phyloP scores from a whole-genome alignment of 2,113 vertebrate genomes.

The Tragelaphus buxtoni region DNA sequence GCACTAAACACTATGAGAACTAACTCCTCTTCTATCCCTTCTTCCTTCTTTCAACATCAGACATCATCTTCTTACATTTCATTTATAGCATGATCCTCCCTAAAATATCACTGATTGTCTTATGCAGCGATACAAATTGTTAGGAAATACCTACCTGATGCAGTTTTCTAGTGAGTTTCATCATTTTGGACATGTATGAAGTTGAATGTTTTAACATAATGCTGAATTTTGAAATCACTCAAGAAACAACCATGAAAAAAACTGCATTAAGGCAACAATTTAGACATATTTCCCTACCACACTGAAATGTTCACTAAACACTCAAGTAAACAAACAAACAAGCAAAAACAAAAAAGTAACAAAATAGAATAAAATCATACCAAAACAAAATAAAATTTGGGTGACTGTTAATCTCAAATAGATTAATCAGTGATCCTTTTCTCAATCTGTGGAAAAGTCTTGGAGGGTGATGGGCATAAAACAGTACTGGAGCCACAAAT shows the following conservation, averaged over 20 bases:
- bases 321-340: background rate
- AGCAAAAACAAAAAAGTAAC: background rate
- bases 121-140: background rate
- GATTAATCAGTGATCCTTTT: background rate
- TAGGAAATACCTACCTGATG: background rate
- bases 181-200: background rate
- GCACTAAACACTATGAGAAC: background rate
- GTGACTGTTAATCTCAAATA: background rate
- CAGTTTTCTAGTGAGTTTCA: background rate
- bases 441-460: background rate
- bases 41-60: background rate
- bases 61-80: background rate
- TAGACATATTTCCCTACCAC: background rate
- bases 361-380: background rate
- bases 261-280: background rate
- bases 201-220: background rate
- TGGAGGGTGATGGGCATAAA: background rate
- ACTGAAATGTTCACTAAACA: background rate
- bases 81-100: background rate
- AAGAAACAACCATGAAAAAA: background rate
- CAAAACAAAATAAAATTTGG: background rate
- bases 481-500: background rate
- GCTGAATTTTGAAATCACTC: background rate
- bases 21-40: background rate
- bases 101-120: background rate